Conservation (phyloP, 2,888 invertebrate species). For the Papilio demoleus region DNA sequence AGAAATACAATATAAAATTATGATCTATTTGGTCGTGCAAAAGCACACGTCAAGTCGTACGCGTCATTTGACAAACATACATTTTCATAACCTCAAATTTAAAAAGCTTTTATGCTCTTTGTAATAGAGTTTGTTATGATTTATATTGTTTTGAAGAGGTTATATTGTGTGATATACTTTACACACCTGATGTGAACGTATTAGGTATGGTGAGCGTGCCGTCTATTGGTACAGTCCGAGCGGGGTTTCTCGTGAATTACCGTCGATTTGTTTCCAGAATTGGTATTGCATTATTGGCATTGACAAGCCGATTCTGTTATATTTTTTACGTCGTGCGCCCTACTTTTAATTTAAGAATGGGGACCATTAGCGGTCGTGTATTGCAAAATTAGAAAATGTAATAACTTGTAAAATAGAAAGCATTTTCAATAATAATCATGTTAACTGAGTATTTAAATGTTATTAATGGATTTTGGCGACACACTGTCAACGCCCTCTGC, state of each 20-base stretch:
- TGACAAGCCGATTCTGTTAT: conserved; percentile 23
- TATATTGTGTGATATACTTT: conserved; percentile 51
- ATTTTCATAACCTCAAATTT: conserved; percentile 23
- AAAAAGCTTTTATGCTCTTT: conserved; percentile 31
- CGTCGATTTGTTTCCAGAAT: conserved; percentile 34
- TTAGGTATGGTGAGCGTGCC: conserved; percentile 68
- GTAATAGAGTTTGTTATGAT: conserved; percentile 43
- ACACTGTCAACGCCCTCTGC: too few species aligned
- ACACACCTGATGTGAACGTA: conserved; percentile 73
- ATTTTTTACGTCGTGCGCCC: conserved; percentile 1
- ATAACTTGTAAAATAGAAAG: background rate
- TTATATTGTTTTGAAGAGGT: conserved; percentile 25
- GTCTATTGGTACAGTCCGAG: conserved; percentile 54
- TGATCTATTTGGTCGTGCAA: conserved; percentile 68
- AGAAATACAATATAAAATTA: conserved; percentile 61
- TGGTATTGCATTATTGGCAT: conserved; percentile 36
- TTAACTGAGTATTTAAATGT: too few species aligned
- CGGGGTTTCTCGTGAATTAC: conserved; percentile 38
- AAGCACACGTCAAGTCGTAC: conserved; percentile 62
- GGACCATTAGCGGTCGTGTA: background rate
- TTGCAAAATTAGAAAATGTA: background rate
- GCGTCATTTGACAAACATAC: conserved; percentile 47
- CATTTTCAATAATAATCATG: background rate
- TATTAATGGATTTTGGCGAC: too few species aligned
- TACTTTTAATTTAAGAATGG: conserved; percentile 12